Evolutionary conservation across 2,888 invertebrate genomes (phyloP).

Genomic region (Coleophora deauratella): DNA sequence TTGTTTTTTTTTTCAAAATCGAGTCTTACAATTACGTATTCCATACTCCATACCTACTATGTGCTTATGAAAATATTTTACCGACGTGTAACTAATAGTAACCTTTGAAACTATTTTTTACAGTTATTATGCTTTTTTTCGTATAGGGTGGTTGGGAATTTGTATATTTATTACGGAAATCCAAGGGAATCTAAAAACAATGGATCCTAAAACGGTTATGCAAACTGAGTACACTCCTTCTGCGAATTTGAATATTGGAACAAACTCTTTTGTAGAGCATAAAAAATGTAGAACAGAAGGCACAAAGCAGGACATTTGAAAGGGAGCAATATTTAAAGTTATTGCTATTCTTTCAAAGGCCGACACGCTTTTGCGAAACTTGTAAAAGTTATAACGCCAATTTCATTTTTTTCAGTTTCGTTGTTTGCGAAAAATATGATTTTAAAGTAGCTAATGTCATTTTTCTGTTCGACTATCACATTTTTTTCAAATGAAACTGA

Average conservation of each 20-base stretch:
- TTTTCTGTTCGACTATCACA: no score
- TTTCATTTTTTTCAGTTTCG: constrained; percentile 29
- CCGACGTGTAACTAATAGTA: no score
- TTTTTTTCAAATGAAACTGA: background rate
- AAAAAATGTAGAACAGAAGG: constrained; percentile 30
- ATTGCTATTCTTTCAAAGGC: constrained; percentile 16
- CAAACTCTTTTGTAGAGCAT: constrained; percentile 40
- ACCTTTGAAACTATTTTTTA: no score
- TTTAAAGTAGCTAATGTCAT: constrained; percentile 27
- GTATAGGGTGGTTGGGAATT: no score
- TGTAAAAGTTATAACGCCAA: constrained; percentile 28
- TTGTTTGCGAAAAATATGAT: constrained; percentile 25
- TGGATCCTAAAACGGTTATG: constrained; percentile 36
- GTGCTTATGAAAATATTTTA: no score
- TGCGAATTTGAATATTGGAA: constrained; percentile 56
- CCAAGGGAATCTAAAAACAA: no score
- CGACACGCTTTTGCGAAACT: constrained; percentile 32
- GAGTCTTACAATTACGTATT: no score
- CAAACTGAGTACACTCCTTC: constrained; percentile 42
- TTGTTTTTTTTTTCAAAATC: constrained; percentile 7
- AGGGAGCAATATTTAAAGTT: constrained; percentile 20
- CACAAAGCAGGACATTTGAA: constrained; percentile 26
- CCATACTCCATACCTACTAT: no score
- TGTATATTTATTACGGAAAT: no score
- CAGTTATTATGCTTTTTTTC: no score